Conservation (phyloP, 2,888 invertebrate genomes). For the Conomelus anceps region DNA sequence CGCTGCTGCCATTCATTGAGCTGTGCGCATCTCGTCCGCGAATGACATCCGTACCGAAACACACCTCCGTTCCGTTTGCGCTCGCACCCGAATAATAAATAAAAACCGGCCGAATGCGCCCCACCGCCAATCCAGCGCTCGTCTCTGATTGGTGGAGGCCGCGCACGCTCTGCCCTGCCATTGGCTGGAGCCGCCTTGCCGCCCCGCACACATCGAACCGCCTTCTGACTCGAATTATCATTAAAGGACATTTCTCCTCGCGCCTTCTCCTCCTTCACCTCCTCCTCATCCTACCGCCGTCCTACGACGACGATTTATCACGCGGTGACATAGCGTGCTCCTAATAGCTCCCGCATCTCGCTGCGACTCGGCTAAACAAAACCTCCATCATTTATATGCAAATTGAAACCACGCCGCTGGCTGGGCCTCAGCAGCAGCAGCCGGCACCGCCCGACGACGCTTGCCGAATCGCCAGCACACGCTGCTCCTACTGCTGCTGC, state of each 20-base stretch:
- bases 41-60: constrained; percentile 22
- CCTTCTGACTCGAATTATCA: constrained; percentile 26
- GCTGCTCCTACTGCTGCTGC: background rate
- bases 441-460: background rate
- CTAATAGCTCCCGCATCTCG: constrained; percentile 21
- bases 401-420: constrained; percentile 4
- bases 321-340: constrained; percentile 21
- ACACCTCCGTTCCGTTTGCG: constrained; percentile 23
- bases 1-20: constrained; percentile 10
- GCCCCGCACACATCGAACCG: constrained; percentile 19
- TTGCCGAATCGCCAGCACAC: no score
- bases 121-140: constrained; percentile 36
- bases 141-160: constrained; percentile 9
- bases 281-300: no score
- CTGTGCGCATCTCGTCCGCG: constrained; percentile 18
- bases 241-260: constrained; percentile 22
- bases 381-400: constrained; percentile 12
- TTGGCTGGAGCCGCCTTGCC: no score
- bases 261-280: constrained; percentile 6
- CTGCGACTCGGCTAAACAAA: constrained; percentile 2
- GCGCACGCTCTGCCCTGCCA: constrained; percentile 21
- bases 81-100: constrained; percentile 27
- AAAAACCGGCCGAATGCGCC: constrained; percentile 31
- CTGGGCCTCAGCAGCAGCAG: background rate
- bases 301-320: constrained; percentile 20